Base-by-base conservation (phyloP, 2,888 invertebrate species). In the Eristalis arbustorum region DNA sequence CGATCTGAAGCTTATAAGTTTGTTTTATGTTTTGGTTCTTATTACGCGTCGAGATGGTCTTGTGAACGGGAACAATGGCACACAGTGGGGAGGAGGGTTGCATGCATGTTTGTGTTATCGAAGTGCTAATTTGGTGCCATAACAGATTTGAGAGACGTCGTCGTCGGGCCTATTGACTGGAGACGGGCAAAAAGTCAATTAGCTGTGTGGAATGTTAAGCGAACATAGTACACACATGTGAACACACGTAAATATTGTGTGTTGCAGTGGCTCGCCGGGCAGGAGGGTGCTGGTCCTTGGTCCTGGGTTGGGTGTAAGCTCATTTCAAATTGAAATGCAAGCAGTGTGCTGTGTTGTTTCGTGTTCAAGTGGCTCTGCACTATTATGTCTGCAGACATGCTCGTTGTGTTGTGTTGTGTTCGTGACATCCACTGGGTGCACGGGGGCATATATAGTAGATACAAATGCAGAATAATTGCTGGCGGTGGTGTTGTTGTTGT, bases 181-280 rank as follows among this genome's bases (percentile, higher is more conserved):
- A 81, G 76, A 81, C 84, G 76, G 81, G 34, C 66, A 62, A 85
- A 78, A 74, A 77, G 73, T 69, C 77, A 85, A 81, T 81, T 77
- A 77, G 77, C 78, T 85, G 64, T 25, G 49, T 56, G 66, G 77
- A 77, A 82, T 85, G 77, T 31, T 81, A 85, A 85, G 61, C 63
- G 40, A 22, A 34, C 62, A 72, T n/a, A n/a, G 3, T 34, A 23
- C n/a, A n/a, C n/a, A n/a, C 5, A 59, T 13, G 59, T 11, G 23
- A 1, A 66, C 28, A 37, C 11, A 14, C 5, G 72, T 66, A 67
- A 67, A 84, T 84, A 72, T 63, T 76, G 25, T 80, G 71, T 49
- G 57, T 59, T 80, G 72, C 61, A 79, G 69, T 78, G 3, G 49
- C 18, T 8, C 18, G 10, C n/a, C 31, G 31, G 1, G 31, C 1